Evolutionary conservation across 2,888 invertebrate genomes (phyloP).

Genomic region (Peribatodes rhomboidaria): DNA sequence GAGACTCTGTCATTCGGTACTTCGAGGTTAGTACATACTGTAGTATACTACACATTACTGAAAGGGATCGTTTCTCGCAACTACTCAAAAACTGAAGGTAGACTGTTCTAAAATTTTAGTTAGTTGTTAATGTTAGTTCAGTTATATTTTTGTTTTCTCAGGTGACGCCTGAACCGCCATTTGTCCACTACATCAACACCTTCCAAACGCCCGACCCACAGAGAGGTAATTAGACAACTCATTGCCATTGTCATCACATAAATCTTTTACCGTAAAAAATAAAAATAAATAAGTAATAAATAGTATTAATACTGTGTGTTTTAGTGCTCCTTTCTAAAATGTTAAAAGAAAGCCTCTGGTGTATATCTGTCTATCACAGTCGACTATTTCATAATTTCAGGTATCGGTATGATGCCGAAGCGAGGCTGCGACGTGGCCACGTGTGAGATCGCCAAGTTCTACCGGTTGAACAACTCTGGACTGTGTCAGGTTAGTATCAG

Average conservation of each 20-base stretch:
- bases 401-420: constrained; percentile 98
- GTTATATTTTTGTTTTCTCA: too few relatives aligned
- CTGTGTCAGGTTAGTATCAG: constrained; percentile 91
- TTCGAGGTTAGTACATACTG: constrained; percentile 88
- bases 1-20: constrained; percentile 98
- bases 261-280: too few relatives aligned
- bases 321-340: too few relatives aligned
- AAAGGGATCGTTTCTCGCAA: too few relatives aligned
- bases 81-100: too few relatives aligned
- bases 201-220: constrained; percentile 99
- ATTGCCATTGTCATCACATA: not conserved
- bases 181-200: constrained; percentile 98
- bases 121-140: too few relatives aligned
- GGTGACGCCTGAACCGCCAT: constrained; percentile 97
- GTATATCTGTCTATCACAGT: too few relatives aligned
- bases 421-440: constrained; percentile 97
- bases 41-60: too few relatives aligned
- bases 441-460: constrained; percentile 98
- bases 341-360: too few relatives aligned
- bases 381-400: constrained; percentile 52
- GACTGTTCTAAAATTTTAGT: not conserved
- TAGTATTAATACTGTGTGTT: too few relatives aligned
- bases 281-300: too few relatives aligned
- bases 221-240: constrained; percentile 90
- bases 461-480: constrained; percentile 97